Base-by-base conservation (phyloP, 2,888 invertebrate genomes). In the Drosophila sordidula region DNA sequence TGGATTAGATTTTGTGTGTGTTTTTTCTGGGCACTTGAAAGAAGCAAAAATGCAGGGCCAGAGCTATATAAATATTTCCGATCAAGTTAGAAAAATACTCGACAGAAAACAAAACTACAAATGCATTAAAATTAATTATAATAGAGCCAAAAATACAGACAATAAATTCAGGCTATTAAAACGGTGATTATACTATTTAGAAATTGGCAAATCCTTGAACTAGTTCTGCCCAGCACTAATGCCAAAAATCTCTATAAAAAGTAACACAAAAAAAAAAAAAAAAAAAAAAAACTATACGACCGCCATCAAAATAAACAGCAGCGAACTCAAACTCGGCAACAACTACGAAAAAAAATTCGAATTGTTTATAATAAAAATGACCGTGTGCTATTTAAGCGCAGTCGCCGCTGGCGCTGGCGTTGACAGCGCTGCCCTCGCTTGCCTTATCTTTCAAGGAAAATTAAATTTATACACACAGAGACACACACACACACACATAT, bases 401-500 rank as follows among this genome's bases (percentile, higher is more conserved):
- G 79, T 46, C 77, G 69, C 32, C 36, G 50, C 51, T 41, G 36
- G 46, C 38, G 64, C 29, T 18, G 50, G 3, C 54, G 49, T 46
- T 26, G 38, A 36, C 55, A 25, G 62, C 44, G 39, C 64, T 57
- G 68, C 58, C 36, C 41, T 51, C 57, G 50, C 70, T 66, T 64
- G 87, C 82, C 85, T 91, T 91, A 91, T 91, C 91, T 91, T 87
- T 91, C 91, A 91, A 91, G 91, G 91, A 91, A 90, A 91, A 87
- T 87, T 75, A 76, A 81, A 75, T 84, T 62, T 73, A 70, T 73
- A 67, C 57, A 75, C 34, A 38, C 50, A 47, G 25, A 42, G 26
- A 47, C 9, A 41, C 34, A 18, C 6, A 39, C 16, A 41, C 34
- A 18, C 9, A 70, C 49, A 64, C 29, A 38, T 6, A 41, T 32